Base-by-base conservation (phyloP, 2,113 vertebrate genomes). In the Scomber japonicus region DNA sequence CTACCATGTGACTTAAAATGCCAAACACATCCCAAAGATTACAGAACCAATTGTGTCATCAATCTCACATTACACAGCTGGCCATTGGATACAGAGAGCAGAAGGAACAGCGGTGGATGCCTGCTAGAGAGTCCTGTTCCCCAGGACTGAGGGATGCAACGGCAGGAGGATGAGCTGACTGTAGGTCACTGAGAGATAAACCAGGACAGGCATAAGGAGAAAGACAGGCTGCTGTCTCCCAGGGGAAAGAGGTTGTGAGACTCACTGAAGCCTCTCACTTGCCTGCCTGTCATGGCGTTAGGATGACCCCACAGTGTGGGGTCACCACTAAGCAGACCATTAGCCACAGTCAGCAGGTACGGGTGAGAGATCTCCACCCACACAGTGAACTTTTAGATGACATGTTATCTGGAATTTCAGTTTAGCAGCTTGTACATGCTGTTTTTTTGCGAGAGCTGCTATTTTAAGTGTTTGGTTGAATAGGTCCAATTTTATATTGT, bases 241-340 rank as follows among this genome's bases (percentile, higher is more conserved):
- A 10, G 75, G 78, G 82, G 75, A 88, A 64, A 60, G 62, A 83
- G 84, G 79, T 86, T 75, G 80, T 35, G 63, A 83, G 75, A 81
- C 76, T 80, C 80, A 79, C 59, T 71, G 83, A 82, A 62, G 76
- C 76, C 79, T 85, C 78, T 85, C 81, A 75, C 80, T 88, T 80
- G 88, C 73, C 80, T 70, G 88, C 78, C 85, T 84, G 75, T 74
- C 80, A 77, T 64, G 55, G 51, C 54, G 8, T 70, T 68, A 45
- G 82, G 72, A 60, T 89, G 84, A 83, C 83, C 89, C 75, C 82
- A 16, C 71, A 75, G 85, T 80, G 75, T 48, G 79, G 76, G 89
- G 84, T 89, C 78, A 66, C 55, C 46, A 67, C 74, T 81, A 90
- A 91, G 87, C 73, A 92, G 68, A 80, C 86, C 86, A 92, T 91